Evolutionary conservation across 1,140 invertebrate genomes (phyloP).

Genomic region (Achatina immaculata): DNA sequence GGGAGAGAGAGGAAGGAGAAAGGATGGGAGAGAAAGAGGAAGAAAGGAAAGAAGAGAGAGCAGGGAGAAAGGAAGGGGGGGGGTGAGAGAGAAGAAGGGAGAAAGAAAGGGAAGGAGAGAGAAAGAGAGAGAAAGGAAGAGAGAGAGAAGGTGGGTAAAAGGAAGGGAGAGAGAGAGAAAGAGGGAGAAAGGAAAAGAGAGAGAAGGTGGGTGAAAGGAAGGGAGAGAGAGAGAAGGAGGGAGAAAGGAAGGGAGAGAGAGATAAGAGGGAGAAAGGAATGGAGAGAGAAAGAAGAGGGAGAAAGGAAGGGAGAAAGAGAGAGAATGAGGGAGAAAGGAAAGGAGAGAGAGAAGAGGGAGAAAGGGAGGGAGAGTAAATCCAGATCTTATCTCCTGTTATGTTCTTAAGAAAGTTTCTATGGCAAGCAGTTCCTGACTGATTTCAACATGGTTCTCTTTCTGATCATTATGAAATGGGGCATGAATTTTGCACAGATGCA

Average conservation of each 20-base stretch:
- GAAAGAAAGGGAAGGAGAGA: neutral
- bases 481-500: no score
- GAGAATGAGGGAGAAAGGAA: neutral
- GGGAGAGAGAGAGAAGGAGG: neutral
- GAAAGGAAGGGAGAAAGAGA: slow-evolving; percentile 4
- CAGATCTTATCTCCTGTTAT: no score
- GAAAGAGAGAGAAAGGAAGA: neutral
- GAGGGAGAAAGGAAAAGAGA: neutral
- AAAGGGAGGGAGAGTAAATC: neutral
- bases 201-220: neutral
- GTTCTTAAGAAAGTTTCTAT: no score
- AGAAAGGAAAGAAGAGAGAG: neutral
- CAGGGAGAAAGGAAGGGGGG: neutral
- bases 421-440: no score
- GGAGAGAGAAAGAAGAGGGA: neutral
- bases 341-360: neutral
- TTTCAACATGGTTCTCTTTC: no score
- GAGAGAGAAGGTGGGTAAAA: neutral
- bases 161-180: slow-evolving; percentile 7
- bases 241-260: slow-evolving; percentile 8
- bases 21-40: neutral
- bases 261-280: neutral
- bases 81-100: neutral
- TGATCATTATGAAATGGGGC: no score
- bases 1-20: neutral